Percentiles rank a stretch among this genome's conserved stretches.
Evolutionary conservation across 2,113 vertebrate genomes (phyloP).

Genomic region (Symphodus melops): DNA sequence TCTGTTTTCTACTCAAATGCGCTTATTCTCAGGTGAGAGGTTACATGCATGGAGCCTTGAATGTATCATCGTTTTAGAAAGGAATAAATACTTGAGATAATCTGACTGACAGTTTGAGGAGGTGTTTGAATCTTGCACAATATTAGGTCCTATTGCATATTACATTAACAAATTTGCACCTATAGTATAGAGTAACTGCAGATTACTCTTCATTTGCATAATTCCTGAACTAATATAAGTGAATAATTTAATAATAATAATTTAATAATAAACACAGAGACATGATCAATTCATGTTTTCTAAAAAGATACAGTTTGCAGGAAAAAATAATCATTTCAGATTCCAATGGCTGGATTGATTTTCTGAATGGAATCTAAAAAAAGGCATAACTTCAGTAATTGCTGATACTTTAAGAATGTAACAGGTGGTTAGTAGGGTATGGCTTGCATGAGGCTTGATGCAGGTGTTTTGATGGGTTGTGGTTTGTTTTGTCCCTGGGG

Average conservation of each 20-base stretch:
- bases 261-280: too few relatives aligned
- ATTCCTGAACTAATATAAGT: not conserved
- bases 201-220: not conserved
- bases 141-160: not conserved
- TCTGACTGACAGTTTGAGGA: not conserved
- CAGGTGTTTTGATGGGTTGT: slow-evolving; percentile 76
- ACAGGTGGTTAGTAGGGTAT: slow-evolving; percentile 58
- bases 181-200: not conserved
- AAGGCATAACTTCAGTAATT: slow-evolving; percentile 55
- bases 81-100: not conserved
- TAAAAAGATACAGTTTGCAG: not conserved
- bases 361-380: not conserved
- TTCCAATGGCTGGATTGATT: not conserved
- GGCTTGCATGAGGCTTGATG: slow-evolving; percentile 49
- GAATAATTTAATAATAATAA: too few relatives aligned
- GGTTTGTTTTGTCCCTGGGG: slow-evolving; percentile 60
- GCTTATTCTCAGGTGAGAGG: slow-evolving; percentile 78
- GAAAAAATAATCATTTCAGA: not conserved
- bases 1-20: slow-evolving; percentile 77
- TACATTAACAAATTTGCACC: not conserved
- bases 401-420: slow-evolving; percentile 68
- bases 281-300: too few relatives aligned
- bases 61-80: not conserved
- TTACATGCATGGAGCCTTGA: not conserved
- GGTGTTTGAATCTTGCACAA: not conserved